Conservation (phyloP, 2,113 vertebrate genomes). For the Dipodomys stephensi region DNA sequence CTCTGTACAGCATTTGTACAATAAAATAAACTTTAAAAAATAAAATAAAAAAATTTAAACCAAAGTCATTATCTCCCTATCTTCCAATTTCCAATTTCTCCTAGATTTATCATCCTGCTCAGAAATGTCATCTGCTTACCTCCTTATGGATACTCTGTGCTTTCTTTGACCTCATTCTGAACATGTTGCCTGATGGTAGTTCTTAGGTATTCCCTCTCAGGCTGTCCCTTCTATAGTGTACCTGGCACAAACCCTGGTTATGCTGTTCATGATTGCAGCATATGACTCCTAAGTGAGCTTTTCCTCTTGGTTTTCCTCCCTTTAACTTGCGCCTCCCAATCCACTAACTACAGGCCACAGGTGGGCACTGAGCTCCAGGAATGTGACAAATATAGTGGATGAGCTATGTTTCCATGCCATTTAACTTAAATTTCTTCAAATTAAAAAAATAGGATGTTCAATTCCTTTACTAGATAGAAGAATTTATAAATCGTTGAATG, state of each 20-base stretch:
- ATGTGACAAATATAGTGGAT: no score
- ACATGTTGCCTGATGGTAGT: background rate
- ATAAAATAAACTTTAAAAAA: no score
- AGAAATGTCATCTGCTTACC: rapidly evolving
- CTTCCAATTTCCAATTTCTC: background rate
- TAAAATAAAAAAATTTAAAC: no score
- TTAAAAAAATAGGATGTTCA: background rate
- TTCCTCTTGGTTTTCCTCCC: background rate
- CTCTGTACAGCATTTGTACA: no score
- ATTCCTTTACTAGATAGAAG: background rate
- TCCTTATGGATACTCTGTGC: no score
- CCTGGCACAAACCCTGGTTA: background rate
- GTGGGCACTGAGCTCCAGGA: background rate
- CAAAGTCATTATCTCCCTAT: background rate
- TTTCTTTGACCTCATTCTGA: background rate
- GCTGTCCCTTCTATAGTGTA: background rate
- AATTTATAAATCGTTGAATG: background rate
- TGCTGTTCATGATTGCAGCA: background rate
- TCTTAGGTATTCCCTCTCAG: background rate
- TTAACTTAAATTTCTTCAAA: background rate
- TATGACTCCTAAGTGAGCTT: background rate
- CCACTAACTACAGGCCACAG: background rate
- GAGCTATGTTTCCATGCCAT: background rate
- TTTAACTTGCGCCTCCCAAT: background rate
- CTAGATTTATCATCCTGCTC: rapidly evolving